A percentile compares a stretch with the other conserved stretches of the same genome.
These are phyloP conservation scores for Nycticorax nycticorax DNA, from an alignment of 2,113 vertebrate genomes.

Conservation along the genomic window DNA sequence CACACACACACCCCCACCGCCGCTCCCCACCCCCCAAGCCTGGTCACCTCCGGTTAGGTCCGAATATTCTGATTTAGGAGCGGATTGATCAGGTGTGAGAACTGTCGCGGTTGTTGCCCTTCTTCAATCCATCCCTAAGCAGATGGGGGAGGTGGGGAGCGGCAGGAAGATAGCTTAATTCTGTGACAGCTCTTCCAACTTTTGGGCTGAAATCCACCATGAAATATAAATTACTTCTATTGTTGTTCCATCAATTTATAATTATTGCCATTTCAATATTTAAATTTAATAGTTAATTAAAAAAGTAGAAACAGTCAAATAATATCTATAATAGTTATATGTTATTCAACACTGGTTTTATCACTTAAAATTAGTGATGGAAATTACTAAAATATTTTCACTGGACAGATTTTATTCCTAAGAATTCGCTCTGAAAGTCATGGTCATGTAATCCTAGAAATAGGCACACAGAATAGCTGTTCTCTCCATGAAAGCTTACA, in stretches of 20 bases:
- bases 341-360: neutral
- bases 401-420: neutral
- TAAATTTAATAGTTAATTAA: neutral
- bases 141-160: fast-evolving
- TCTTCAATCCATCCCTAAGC: neutral
- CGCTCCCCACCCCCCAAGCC: no score
- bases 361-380: neutral
- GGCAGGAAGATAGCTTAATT: neutral
- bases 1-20: no score
- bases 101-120: neutral
- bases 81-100: fast-evolving
- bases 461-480: neutral
- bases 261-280: neutral
- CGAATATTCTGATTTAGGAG: fast-evolving
- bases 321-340: neutral
- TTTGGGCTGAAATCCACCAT: neutral
- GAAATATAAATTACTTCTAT: neutral
- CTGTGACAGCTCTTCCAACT: neutral
- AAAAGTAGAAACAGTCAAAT: neutral
- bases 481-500: neutral
- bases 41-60: fast-evolving
- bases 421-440: neutral
- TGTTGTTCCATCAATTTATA: neutral
- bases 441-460: neutral
- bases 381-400: neutral